Evolutionary conservation across 2,113 vertebrate genomes (phyloP).

Genomic region (Ellobius talpinus): DNA sequence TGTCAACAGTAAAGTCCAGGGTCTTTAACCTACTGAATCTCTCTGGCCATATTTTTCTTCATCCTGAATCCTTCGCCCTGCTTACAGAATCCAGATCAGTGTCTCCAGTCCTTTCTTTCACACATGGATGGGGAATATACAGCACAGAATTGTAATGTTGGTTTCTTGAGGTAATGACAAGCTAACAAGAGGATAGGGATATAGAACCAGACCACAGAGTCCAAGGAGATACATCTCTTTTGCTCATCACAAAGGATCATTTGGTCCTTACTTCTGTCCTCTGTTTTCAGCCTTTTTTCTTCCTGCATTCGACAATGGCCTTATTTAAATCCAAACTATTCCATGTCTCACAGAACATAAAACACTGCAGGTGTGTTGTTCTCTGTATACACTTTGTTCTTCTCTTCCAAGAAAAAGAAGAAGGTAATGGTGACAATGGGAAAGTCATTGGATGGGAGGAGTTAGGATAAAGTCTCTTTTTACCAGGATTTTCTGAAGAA

Average conservation of each 20-base stretch:
- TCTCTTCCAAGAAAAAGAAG: background rate
- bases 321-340: background rate
- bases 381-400: background rate
- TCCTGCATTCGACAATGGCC: background rate
- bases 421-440: background rate
- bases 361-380: background rate
- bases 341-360: background rate
- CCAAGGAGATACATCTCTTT: background rate
- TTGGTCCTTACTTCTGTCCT: background rate
- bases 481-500: background rate
- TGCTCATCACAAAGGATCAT: background rate
- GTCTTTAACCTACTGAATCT: background rate
- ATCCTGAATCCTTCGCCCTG: background rate
- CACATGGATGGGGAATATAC: background rate
- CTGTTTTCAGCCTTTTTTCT: background rate
- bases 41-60: background rate
- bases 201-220: too few species aligned
- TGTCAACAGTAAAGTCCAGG: constrained; percentile 13
- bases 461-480: background rate
- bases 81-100: background rate
- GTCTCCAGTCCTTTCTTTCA: background rate
- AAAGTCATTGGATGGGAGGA: background rate
- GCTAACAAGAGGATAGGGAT: background rate
- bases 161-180: background rate
- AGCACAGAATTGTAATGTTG: background rate